A percentile compares a stretch with the other conserved stretches of the same genome.
These are phyloP conservation scores for Mechanitis messenoides DNA, from an alignment of 2,888 invertebrate genomes.

Conservation along the genomic window DNA sequence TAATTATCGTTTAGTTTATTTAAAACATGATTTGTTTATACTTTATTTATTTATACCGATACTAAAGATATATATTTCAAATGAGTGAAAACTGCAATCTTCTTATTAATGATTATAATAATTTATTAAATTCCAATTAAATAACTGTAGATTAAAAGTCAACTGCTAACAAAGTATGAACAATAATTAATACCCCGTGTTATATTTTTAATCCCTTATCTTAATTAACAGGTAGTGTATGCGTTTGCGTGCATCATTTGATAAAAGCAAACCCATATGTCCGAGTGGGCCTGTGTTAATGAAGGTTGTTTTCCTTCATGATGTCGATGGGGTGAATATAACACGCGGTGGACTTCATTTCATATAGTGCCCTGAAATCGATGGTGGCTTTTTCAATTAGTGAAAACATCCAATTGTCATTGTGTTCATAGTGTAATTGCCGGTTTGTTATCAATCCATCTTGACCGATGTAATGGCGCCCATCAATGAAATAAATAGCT, in stretches of 20 bases:
- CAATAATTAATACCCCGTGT: slow-evolving; percentile 4
- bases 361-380: slow-evolving; percentile 70
- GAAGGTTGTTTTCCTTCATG: slow-evolving; percentile 63
- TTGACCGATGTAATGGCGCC: slow-evolving; percentile 70
- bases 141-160: not conserved
- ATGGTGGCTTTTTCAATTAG: slow-evolving; percentile 73
- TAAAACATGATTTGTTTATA: slow-evolving; percentile 26
- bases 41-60: not conserved
- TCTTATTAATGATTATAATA: no score
- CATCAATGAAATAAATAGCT: slow-evolving; percentile 72
- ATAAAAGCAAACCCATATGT: slow-evolving; percentile 53
- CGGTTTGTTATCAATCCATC: slow-evolving; percentile 72
- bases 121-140: not conserved
- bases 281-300: slow-evolving; percentile 62
- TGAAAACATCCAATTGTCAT: slow-evolving; percentile 72
- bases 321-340: slow-evolving; percentile 70
- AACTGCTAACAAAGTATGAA: not conserved
- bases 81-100: no score
- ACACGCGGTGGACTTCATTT: slow-evolving; percentile 69
- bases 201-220: slow-evolving; percentile 12
- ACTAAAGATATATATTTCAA: no score
- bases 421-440: slow-evolving; percentile 73
- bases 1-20: slow-evolving; percentile 64
- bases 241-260: slow-evolving; percentile 30
- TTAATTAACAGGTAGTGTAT: slow-evolving; percentile 25